Conservation (phyloP, 1,140 invertebrate genomes). For the Glomeris maerens region DNA sequence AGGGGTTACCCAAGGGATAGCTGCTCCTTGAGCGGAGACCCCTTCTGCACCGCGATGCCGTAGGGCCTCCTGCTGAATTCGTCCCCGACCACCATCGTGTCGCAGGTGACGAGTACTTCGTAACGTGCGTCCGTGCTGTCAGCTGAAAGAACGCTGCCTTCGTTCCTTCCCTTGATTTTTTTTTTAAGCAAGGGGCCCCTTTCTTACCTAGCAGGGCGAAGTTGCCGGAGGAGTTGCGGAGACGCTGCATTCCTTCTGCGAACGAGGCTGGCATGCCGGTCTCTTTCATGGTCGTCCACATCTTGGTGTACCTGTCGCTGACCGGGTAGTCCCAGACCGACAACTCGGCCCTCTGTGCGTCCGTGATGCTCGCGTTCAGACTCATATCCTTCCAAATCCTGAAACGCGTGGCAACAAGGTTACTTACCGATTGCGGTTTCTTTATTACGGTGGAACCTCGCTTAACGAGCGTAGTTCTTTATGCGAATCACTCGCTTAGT, state of each 20-base stretch:
- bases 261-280: constrained; percentile 58
- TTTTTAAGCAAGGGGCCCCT: not conserved
- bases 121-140: constrained; percentile 90
- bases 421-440: too few species aligned
- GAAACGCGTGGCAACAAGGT: too few species aligned
- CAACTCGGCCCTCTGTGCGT: constrained; percentile 75
- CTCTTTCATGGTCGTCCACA: constrained; percentile 94
- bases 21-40: constrained; percentile 56
- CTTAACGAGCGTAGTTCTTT: too few species aligned
- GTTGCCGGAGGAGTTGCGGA: constrained; percentile 60
- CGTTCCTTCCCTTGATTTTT: not conserved
- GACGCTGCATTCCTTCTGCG: constrained; percentile 61
- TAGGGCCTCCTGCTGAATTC: constrained; percentile 95
- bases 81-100: constrained; percentile 75
- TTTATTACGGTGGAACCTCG: too few species aligned
- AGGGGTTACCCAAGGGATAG: constrained; percentile 36
- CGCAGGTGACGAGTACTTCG: constrained; percentile 69
- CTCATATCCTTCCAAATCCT: constrained; percentile 98
- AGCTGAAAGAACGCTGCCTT: constrained; percentile 41
- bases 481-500: too few species aligned
- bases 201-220: constrained; percentile 74
- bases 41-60: constrained; percentile 89
- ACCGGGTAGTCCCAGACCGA: constrained; percentile 99
- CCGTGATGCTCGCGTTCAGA: constrained; percentile 75
- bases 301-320: constrained; percentile 95